These are phyloP conservation scores for Tenrec ecaudatus DNA, from an alignment of 2,113 vertebrate species.

Conservation along the genomic window DNA sequence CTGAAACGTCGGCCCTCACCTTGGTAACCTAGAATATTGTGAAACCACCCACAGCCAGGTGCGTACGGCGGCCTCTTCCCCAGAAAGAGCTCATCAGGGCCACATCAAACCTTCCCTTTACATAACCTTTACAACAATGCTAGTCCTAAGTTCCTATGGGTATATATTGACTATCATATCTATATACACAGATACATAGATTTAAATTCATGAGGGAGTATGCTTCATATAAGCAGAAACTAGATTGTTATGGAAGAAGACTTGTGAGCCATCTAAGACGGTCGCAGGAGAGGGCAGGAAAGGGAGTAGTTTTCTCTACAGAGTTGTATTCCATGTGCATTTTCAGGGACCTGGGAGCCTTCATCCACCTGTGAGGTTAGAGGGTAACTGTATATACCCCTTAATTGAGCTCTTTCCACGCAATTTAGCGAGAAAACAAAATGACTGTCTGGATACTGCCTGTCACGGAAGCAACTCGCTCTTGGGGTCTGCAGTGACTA, in stretches of 20 bases:
- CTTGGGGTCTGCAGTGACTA: background rate
- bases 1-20: background rate
- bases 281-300: background rate
- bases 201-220: background rate
- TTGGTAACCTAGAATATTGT: background rate
- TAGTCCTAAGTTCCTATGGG: background rate
- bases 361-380: background rate
- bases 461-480: background rate
- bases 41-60: background rate
- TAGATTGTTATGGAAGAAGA: background rate
- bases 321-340: background rate
- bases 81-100: background rate
- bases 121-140: background rate
- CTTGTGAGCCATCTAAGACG: background rate
- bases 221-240: background rate
- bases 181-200: too few relatives aligned
- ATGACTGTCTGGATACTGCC: background rate
- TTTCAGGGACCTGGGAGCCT: background rate
- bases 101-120: background rate
- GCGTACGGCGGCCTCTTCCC: background rate
- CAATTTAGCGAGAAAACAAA: background rate
- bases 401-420: background rate
- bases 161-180: too few relatives aligned
- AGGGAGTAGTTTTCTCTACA: accelerated
- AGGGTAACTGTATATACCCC: background rate